Percentiles rank a stretch among this genome's conserved stretches.
Evolutionary conservation across 2,888 invertebrate species (phyloP).

Genomic region (Apamea epomidion): DNA sequence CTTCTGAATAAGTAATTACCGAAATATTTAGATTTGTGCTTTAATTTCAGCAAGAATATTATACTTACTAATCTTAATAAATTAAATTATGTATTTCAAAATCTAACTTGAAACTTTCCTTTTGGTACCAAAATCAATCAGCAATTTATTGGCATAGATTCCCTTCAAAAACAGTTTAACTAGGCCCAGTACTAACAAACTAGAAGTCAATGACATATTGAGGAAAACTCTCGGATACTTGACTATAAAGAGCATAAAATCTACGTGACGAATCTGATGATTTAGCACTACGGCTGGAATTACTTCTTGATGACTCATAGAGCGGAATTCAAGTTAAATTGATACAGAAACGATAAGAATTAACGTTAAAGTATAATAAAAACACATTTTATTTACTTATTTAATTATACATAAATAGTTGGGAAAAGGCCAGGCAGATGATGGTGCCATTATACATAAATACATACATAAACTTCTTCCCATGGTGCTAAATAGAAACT

Average conservation of each 20-base stretch:
- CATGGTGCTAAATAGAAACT: not conserved
- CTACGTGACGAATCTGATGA: conserved; percentile 79
- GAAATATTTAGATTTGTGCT: not conserved
- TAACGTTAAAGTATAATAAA: not conserved
- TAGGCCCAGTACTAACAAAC: conserved; percentile 68
- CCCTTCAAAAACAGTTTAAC: conserved; percentile 42
- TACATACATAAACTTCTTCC: not conserved
- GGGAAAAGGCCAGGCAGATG: too few species aligned
- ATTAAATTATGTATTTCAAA: not conserved
- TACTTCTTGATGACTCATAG: conserved; percentile 66
- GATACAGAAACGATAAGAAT: conserved; percentile 39
- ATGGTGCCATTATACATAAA: not conserved
- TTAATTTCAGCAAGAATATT: not conserved
- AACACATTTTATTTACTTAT: not conserved
- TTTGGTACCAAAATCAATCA: not conserved
- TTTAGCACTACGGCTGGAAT: conserved; percentile 72
- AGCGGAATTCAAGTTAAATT: conserved; percentile 64
- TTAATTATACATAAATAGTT: not conserved
- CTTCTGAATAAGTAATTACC: too few species aligned
- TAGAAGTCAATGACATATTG: conserved; percentile 84
- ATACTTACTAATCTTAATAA: not conserved
- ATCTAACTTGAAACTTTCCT: not conserved
- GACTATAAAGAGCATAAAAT: conserved; percentile 78
- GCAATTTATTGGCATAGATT: not conserved
- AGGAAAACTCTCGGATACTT: conserved; percentile 80